These are phyloP conservation scores for Pachyseris speciosa DNA, from an alignment of 64 coral and sea anemone genomes.

Conservation along the genomic window DNA sequence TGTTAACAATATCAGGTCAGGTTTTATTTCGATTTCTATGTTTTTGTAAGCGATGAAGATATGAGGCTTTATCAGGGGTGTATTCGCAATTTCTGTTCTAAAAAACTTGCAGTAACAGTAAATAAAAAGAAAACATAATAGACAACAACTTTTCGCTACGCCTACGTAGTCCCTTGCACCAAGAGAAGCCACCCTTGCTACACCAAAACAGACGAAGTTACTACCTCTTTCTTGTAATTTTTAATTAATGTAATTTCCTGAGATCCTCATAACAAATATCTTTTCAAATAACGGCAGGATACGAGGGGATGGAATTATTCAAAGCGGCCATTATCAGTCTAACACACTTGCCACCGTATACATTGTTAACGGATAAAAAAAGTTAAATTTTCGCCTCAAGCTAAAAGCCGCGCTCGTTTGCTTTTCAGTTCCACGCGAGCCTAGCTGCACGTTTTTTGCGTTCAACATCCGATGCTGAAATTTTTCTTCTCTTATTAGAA, in stretches of 20 bases:
- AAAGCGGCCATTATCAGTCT: slow-evolving; percentile 38
- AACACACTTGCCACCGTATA: neutral
- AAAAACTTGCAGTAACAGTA: neutral
- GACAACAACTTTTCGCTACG: neutral
- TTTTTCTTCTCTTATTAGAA: neutral
- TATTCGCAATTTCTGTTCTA: neutral
- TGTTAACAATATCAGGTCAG: no score
- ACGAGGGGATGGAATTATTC: slow-evolving; percentile 15
- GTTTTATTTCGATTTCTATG: no score
- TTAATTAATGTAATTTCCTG: slow-evolving; percentile 55
- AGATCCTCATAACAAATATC: slow-evolving; percentile 38
- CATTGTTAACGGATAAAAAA: neutral
- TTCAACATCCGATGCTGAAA: neutral
- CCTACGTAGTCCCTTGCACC: neutral
- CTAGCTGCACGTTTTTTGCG: neutral
- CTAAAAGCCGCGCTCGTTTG: neutral
- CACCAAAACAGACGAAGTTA: neutral
- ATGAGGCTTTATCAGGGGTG: no score
- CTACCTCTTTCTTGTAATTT: slow-evolving; percentile 2
- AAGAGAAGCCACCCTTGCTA: neutral
- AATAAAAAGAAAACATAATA: neutral
- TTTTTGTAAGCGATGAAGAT: no score
- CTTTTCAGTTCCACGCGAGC: neutral
- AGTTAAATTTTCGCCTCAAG: neutral
- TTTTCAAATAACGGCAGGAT: slow-evolving; percentile 28